Conservation (phyloP, 2,797 vertebrate genomes). For the Sebastes oblongus region DNA sequence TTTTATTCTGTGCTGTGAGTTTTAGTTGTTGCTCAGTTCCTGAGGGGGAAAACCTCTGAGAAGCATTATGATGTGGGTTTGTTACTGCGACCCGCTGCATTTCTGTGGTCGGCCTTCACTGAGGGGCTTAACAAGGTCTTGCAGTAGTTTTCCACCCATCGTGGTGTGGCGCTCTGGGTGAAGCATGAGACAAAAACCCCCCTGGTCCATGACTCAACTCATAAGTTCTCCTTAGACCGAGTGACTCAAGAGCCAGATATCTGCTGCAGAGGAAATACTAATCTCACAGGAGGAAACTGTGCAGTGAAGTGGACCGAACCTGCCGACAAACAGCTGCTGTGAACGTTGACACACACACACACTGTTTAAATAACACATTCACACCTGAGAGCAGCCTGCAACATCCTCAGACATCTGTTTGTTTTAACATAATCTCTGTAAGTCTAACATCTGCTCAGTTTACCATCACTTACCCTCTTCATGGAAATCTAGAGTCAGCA, state of each 20-base stretch:
- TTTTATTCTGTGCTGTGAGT: neutral
- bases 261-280: constrained; percentile 32
- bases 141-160: constrained; percentile 53
- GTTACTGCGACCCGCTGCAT: constrained; percentile 41
- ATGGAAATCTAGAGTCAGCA: neutral
- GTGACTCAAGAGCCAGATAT: constrained; percentile 64
- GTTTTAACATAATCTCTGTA: no score
- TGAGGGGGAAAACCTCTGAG: constrained; percentile 19
- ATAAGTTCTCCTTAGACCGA: constrained; percentile 27
- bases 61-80: constrained; percentile 24
- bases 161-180: constrained; percentile 21
- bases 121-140: constrained; percentile 25
- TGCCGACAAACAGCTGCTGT: constrained; percentile 40
- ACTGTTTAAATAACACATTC: neutral
- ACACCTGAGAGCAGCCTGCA: neutral
- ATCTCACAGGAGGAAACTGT: constrained; percentile 21
- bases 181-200: constrained; percentile 39
- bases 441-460: no score
- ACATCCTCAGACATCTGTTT: neutral
- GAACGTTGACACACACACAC: constrained; percentile 2
- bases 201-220: constrained; percentile 39
- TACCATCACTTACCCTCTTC: no score
- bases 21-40: constrained; percentile 10
- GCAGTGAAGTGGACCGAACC: constrained; percentile 32
- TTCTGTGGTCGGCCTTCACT: constrained; percentile 44